These are phyloP conservation scores for Caenorhabditis sp. DNA, from an alignment of 2,888 invertebrate genomes.

Conservation along the genomic window DNA sequence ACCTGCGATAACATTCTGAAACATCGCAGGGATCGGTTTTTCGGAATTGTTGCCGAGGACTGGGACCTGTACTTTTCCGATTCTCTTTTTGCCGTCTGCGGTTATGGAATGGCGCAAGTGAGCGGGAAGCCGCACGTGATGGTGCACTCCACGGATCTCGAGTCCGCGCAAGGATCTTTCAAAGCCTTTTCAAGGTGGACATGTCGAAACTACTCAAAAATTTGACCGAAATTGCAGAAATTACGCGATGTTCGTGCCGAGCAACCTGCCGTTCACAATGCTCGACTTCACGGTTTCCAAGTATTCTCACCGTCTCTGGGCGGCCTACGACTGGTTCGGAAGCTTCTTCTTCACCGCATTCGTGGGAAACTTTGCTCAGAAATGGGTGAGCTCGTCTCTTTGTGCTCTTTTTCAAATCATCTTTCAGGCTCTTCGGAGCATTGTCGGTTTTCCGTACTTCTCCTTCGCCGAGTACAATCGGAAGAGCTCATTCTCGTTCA, in stretches of 20 bases:
- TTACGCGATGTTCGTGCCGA: slow-evolving; percentile 29
- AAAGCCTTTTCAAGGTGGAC: slow-evolving; percentile 28
- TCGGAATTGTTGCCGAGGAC: slow-evolving; percentile 12
- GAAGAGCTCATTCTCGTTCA: slow-evolving; percentile 43
- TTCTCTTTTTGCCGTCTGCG: slow-evolving; percentile 43
- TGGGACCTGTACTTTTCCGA: slow-evolving; percentile 40
- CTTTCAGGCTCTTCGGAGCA: slow-evolving; percentile 20
- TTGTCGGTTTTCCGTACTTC: slow-evolving; percentile 37
- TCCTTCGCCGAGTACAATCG: slow-evolving; percentile 46
- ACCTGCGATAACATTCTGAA: slow-evolving; percentile 33
- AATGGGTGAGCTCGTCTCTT: slow-evolving; percentile 18
- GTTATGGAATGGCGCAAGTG: slow-evolving; percentile 38
- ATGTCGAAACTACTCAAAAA: background rate
- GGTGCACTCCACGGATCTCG: slow-evolving; percentile 49
- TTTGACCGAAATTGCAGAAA: slow-evolving; percentile 6
- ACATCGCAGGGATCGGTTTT: slow-evolving; percentile 19
- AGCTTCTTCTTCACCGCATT: slow-evolving; percentile 27
- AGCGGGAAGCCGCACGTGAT: slow-evolving; percentile 42
- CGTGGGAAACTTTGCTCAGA: slow-evolving; percentile 39
- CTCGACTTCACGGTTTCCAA: slow-evolving; percentile 9
- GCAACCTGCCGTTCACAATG: slow-evolving; percentile 30
- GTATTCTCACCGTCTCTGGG: slow-evolving; percentile 19
- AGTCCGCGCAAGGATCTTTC: slow-evolving; percentile 39
- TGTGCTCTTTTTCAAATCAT: background rate
- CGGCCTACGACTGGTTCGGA: slow-evolving; percentile 47